These are phyloP conservation scores for Eulimnadia texana DNA, from an alignment of 1,140 invertebrate species.

Conservation along the genomic window DNA sequence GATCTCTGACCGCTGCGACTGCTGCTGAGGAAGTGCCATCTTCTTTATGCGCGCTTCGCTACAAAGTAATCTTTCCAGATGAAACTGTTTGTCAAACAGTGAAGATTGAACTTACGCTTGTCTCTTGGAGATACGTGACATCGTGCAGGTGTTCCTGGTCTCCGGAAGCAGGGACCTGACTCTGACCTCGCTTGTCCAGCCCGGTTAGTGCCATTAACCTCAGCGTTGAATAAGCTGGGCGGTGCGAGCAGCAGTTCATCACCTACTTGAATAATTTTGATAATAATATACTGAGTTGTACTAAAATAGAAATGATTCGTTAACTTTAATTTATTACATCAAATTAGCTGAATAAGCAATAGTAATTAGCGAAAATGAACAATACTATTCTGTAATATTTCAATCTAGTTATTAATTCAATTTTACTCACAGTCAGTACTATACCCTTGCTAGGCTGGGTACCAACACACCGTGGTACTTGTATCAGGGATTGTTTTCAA, in stretches of 20 bases:
- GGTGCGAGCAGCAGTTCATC: constrained; percentile 89
- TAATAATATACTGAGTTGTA: too few species aligned
- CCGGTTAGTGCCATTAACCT: constrained; percentile 74
- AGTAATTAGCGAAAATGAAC: too few species aligned
- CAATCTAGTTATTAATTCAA: too few species aligned
- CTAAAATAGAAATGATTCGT: too few species aligned
- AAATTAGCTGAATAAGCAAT: too few species aligned
- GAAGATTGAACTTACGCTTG: constrained; percentile 42
- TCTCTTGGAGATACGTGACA: constrained; percentile 77
- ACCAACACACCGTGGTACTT: too few species aligned
- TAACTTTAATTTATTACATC: too few species aligned
- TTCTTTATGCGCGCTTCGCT: constrained; percentile 3
- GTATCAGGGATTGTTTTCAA: too few species aligned
- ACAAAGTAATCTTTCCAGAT: background rate
- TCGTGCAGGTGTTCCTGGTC: constrained; percentile 86
- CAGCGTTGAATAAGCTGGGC: constrained; percentile 71
- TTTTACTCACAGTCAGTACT: too few species aligned
- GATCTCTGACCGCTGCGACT: background rate
- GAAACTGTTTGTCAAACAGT: background rate
- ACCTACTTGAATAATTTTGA: constrained; percentile 71
- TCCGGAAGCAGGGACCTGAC: too few species aligned
- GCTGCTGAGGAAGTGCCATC: background rate
- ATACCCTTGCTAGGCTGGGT: too few species aligned
- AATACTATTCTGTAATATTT: too few species aligned
- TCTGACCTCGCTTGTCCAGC: constrained; percentile 41